A percentile compares a stretch with the other conserved stretches of the same genome.
Evolutionary conservation across 2,113 vertebrate species (phyloP).

Genomic region (Oncorhynchus masou): DNA sequence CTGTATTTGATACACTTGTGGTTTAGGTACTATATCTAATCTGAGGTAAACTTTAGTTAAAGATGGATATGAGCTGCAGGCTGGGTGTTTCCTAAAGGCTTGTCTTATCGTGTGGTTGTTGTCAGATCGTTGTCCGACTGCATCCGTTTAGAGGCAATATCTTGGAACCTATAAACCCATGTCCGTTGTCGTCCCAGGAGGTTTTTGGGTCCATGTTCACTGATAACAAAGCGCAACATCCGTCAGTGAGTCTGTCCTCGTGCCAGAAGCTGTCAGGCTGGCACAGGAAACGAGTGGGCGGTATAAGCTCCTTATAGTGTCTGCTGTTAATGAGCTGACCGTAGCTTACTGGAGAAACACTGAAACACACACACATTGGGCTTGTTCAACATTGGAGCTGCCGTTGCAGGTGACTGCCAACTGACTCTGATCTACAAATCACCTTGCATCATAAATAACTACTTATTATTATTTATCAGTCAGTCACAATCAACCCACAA

Average conservation of each 20-base stretch:
- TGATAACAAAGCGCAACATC: slow-evolving; percentile 42
- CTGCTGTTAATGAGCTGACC: slow-evolving; percentile 70
- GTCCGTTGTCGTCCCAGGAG: slow-evolving; percentile 56
- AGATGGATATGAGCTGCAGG: no score
- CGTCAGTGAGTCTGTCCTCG: slow-evolving; percentile 49
- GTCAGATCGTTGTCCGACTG: slow-evolving; percentile 48
- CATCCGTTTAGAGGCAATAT: slow-evolving; percentile 69
- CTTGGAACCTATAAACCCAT: slow-evolving; percentile 58
- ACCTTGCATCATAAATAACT: no score
- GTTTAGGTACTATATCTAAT: no score
- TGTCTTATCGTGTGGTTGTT: neutral
- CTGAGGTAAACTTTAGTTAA: no score
- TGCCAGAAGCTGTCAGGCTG: slow-evolving; percentile 67
- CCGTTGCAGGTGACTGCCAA: no score
- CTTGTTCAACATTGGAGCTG: no score
- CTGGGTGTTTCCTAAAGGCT: no score
- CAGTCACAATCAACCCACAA: no score
- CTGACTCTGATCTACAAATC: slow-evolving; percentile 20
- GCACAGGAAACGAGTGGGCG: slow-evolving; percentile 69
- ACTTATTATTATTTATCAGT: no score
- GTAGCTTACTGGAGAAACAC: slow-evolving; percentile 57
- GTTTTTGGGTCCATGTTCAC: slow-evolving; percentile 55
- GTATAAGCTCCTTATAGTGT: slow-evolving; percentile 67
- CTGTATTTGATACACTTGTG: no score
- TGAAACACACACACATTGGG: slow-evolving; percentile 8